Base-by-base conservation (phyloP, 2,113 vertebrate species). In the Polypterus bichir region DNA sequence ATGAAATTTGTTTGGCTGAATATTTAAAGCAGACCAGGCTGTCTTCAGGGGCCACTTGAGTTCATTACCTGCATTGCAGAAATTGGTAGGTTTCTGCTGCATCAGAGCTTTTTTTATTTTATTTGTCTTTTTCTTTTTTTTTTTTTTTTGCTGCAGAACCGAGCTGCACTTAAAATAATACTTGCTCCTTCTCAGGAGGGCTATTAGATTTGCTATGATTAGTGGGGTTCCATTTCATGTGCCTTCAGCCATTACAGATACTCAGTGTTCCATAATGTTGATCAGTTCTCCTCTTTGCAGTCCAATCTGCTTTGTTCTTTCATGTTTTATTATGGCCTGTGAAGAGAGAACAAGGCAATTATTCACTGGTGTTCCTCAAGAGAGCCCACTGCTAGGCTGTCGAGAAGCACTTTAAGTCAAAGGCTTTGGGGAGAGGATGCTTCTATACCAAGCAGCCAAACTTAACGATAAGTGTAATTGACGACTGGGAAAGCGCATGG, bases 191-290 rank as follows among this genome's bases (percentile, higher is more conserved):
- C 71, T 75, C 71, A 54, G 8, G 44, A 59, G 53, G 64, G 61
- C 66, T 72, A 70, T 77, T 73, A 75, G 69, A 68, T 68, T 57
- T 57, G 60, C 66, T 27, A 59, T 73, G 68, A 81, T 78, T 67
- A 73, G 67, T 76, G 72, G 64, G 69, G 72, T 74, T 75, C 72
- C 70, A 79, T 79, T 76, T 68, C 59, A 58, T 71, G 72, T 49
- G 70, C 66, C 59, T 65, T 74, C 75, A 73, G 71, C 71, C 69
- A 10, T 59, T 9, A 55, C 59, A n/a, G 65, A 71, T 64, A 61
- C 65, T 62, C 65, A 65, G 61, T 48, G 64, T 52, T 59, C 75
- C 51, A 47, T 69, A 67, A 68, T 62, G 67, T 58, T 68, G 54
- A 63, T 60, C 63, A 58, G 66, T 51, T 47, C 3, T 47, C 71